These are phyloP conservation scores for Ctenopoma kingsleyae DNA, from an alignment of 2,797 vertebrate species.

Conservation along the genomic window DNA sequence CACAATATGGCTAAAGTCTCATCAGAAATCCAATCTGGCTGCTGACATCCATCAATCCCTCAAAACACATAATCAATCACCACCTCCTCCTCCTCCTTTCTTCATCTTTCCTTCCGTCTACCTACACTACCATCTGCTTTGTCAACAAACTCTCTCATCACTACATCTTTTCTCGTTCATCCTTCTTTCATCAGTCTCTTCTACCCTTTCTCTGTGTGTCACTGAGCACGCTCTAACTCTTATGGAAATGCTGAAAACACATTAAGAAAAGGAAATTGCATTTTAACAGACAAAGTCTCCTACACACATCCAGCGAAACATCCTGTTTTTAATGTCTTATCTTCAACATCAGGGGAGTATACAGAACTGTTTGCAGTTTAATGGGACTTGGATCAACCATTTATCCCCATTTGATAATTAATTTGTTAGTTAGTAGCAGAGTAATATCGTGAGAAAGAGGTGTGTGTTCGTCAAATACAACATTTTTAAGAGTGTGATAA, in stretches of 20 bases:
- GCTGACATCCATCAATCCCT: neutral
- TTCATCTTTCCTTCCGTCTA: neutral
- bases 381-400: too few relatives aligned
- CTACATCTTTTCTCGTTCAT: neutral
- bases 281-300: neutral
- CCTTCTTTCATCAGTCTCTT: neutral
- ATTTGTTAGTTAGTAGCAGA: too few relatives aligned
- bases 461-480: too few relatives aligned
- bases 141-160: neutral
- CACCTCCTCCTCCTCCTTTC: neutral
- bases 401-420: too few relatives aligned
- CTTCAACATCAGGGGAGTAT: too few relatives aligned
- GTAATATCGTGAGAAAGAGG: too few relatives aligned
- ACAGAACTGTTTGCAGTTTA: too few relatives aligned
- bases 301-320: neutral
- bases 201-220: too few relatives aligned
- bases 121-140: neutral
- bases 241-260: neutral
- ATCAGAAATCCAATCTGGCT: too few relatives aligned
- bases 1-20: too few relatives aligned
- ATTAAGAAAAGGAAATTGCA: neutral
- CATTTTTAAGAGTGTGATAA: too few relatives aligned
- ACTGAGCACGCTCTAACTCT: neutral
- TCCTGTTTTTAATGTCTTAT: too few relatives aligned
- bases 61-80: neutral